These are phyloP conservation scores for Clunio marinus DNA, from an alignment of 2,888 invertebrate species.

Conservation along the genomic window DNA sequence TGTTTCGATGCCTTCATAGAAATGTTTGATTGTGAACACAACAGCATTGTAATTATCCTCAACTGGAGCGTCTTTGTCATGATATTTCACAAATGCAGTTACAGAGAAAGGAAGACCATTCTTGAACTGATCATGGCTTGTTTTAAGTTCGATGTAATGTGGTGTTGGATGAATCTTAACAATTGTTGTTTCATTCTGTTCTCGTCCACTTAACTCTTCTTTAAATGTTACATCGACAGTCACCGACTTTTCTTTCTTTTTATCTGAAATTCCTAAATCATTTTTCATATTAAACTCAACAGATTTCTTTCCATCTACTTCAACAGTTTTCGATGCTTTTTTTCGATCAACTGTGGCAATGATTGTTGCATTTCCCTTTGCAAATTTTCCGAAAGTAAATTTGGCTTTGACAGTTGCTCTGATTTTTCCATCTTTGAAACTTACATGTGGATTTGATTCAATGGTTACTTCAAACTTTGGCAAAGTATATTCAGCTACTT, in stretches of 20 bases:
- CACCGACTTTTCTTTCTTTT: conserved; percentile 65
- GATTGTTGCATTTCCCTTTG: conserved; percentile 79
- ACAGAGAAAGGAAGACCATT: conserved; percentile 80
- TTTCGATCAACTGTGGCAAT: conserved; percentile 81
- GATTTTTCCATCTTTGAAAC: conserved; percentile 74
- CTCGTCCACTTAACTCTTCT: conserved; percentile 82
- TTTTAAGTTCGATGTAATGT: conserved; percentile 70
- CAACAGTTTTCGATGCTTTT: conserved; percentile 68
- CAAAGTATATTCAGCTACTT: conserved; percentile 85
- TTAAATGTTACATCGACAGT: conserved; percentile 84
- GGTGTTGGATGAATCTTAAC: conserved; percentile 72
- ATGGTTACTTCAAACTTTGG: conserved; percentile 91
- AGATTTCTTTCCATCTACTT: conserved; percentile 61
- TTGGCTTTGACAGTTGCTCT: conserved; percentile 75
- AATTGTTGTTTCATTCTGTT: conserved; percentile 71
- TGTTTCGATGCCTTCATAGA: background rate
- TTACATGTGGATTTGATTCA: conserved; percentile 73
- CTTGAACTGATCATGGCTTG: conserved; percentile 82
- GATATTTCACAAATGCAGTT: conserved; percentile 65
- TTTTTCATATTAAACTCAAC: conserved; percentile 73
- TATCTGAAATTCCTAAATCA: conserved; percentile 73
- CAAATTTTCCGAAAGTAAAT: conserved; percentile 80
- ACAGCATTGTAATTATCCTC: conserved; percentile 58
- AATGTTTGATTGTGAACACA: conserved; percentile 47
- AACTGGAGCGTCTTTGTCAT: conserved; percentile 63